A percentile compares a stretch with the other conserved stretches of the same genome.
Evolutionary conservation across 1,140 invertebrate genomes (phyloP).

Genomic region (Ephestia elutella): DNA sequence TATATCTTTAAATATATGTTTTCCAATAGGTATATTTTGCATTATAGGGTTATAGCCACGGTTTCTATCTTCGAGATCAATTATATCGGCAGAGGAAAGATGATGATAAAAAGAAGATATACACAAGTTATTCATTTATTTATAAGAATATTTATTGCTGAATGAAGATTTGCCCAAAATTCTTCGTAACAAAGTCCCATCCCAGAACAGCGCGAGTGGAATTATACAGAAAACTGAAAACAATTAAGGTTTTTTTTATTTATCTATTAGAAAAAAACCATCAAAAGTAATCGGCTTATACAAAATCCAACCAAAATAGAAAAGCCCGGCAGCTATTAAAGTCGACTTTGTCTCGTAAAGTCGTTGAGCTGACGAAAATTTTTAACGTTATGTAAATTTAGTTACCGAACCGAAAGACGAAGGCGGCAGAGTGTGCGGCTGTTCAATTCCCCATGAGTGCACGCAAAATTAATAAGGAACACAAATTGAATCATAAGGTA

Average conservation of each 20-base stretch:
- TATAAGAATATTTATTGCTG: no score
- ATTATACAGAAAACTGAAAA: neutral
- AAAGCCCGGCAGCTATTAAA: neutral
- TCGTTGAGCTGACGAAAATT: neutral
- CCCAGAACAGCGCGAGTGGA: no score
- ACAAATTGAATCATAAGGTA: neutral
- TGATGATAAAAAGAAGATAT: no score
- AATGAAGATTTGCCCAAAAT: no score
- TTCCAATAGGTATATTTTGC: no score
- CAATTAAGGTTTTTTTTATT: neutral
- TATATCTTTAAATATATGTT: no score
- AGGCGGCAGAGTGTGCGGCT: neutral
- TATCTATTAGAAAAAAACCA: neutral
- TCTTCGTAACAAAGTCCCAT: no score
- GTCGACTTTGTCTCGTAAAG: neutral
- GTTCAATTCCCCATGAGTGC: slow-evolving; percentile 1
- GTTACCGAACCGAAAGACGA: neutral
- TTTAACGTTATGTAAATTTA: slow-evolving; percentile 3
- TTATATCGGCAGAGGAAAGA: no score
- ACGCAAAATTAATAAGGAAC: neutral
- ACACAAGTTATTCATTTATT: no score
- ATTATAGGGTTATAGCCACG: no score
- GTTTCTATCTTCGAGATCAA: no score
- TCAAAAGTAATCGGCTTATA: neutral
- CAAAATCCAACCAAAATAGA: neutral